Conservation (phyloP, 2,113 vertebrate species). For the Pterocles burchelli region DNA sequence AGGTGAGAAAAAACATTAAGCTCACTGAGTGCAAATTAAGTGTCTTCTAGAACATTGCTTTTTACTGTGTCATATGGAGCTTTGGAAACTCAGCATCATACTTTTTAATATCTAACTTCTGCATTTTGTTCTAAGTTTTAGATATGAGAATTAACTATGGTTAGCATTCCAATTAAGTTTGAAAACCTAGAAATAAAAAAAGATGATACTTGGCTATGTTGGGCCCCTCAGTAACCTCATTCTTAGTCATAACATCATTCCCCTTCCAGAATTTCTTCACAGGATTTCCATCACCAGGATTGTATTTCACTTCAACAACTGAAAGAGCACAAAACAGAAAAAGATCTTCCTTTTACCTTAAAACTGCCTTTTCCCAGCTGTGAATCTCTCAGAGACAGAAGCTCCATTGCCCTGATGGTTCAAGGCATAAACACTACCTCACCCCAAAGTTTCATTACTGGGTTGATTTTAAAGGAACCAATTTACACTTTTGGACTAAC, state of each 20-base stretch:
- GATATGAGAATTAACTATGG: background rate
- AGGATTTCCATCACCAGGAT: background rate
- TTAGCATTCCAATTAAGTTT: background rate
- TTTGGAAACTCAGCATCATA: background rate
- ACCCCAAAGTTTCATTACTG: background rate
- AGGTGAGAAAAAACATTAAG: background rate
- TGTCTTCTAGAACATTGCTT: background rate
- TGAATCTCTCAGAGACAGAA: background rate
- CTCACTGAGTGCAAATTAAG: background rate
- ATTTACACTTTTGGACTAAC: background rate
- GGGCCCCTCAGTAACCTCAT: background rate
- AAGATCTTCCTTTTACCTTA: background rate
- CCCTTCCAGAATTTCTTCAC: background rate
- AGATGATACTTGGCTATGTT: background rate
- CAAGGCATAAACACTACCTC: background rate
- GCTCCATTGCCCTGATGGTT: background rate
- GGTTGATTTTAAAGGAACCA: background rate
- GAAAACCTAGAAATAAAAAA: background rate
- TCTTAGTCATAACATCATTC: background rate
- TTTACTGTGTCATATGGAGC: background rate
- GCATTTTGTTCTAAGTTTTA: background rate
- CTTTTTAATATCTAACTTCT: background rate
- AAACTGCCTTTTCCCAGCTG: background rate
- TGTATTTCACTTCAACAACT: background rate
- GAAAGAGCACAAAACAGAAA: background rate